phyloP scores from a whole-genome alignment of 2,888 invertebrate species.

The Synanthedon andrenaeformis region DNA sequence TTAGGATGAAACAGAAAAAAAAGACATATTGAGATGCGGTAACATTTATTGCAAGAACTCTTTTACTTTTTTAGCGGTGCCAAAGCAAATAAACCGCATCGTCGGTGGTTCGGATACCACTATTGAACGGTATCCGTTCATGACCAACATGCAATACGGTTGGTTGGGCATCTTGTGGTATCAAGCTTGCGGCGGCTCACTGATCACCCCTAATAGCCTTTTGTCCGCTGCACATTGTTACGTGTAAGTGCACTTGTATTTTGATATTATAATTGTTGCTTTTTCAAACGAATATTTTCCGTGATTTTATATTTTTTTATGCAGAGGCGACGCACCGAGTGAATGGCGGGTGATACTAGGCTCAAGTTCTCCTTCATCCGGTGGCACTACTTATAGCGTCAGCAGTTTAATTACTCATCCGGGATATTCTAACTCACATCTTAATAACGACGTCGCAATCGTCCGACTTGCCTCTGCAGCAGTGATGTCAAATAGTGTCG shows the following conservation, averaged over 20 bases:
- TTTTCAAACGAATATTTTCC: background rate
- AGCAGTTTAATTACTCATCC: constrained; percentile 16
- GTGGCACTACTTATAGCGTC: constrained; percentile 17
- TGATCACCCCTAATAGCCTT: constrained; percentile 22
- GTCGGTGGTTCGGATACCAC: constrained; percentile 31
- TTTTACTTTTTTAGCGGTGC: constrained; percentile 21
- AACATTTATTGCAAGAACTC: too few species aligned
- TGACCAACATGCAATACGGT: constrained; percentile 33
- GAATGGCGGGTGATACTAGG: constrained; percentile 30
- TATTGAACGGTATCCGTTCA: constrained; percentile 32
- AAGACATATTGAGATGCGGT: too few species aligned
- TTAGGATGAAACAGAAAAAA: too few species aligned
- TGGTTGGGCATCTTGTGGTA: constrained; percentile 21
- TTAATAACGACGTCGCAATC: constrained; percentile 30
- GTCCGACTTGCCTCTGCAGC: constrained; percentile 20
- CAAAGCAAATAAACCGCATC: constrained; percentile 23
- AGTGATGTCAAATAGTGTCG: constrained; percentile 9
- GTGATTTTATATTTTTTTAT: background rate
- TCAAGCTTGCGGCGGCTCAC: constrained; percentile 32
- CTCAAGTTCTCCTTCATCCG: constrained; percentile 10
- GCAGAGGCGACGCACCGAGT: constrained; percentile 21
- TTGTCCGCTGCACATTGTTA: constrained; percentile 43
- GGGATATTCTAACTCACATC: constrained; percentile 11
- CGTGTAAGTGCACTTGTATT: constrained; percentile 19
- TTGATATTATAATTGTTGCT: background rate